Percentiles rank a stretch among this genome's conserved stretches.
phyloP scores from a whole-genome alignment of 2,797 vertebrate species.

The Gorsachius magnificus region DNA sequence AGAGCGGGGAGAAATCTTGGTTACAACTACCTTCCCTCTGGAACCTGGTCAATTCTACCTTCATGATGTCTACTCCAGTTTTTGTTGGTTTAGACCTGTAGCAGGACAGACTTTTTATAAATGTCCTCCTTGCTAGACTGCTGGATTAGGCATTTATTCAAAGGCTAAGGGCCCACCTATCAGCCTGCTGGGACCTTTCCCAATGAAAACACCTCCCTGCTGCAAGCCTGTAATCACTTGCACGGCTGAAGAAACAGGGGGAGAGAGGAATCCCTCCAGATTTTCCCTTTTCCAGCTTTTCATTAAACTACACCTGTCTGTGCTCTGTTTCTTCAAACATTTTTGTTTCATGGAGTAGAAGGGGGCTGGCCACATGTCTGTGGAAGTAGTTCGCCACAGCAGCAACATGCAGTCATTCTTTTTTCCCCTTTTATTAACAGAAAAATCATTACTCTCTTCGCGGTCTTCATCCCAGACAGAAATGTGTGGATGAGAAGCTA shows the following conservation, averaged over 20 bases:
- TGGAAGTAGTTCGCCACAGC: not conserved
- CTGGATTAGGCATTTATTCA: conserved; percentile 51
- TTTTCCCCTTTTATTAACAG: not conserved
- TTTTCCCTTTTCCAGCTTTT: not conserved
- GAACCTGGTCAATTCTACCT: not conserved
- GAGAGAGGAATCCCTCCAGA: conserved; percentile 17
- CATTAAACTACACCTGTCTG: not conserved
- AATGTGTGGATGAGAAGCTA: not conserved
- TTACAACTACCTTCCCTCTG: not conserved
- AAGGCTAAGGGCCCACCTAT: conserved; percentile 54
- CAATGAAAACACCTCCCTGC: conserved; percentile 60
- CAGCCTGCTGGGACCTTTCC: conserved; percentile 58
- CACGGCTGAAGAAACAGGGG: not conserved
- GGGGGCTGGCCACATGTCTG: not conserved
- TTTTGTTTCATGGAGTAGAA: not conserved
- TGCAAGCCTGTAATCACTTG: conserved; percentile 50
- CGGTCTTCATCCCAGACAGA: not conserved
- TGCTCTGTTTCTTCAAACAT: not conserved
- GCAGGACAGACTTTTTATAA: not conserved
- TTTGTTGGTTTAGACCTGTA: conserved; percentile 36
- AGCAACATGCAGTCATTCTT: not conserved
- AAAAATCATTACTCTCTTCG: not conserved
- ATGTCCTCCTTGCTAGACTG: conserved; percentile 42
- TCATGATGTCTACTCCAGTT: conserved; percentile 4
- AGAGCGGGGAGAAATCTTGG: not conserved